phyloP scores from a whole-genome alignment of 2,113 vertebrate genomes.

The Cromileptes altivelis region DNA sequence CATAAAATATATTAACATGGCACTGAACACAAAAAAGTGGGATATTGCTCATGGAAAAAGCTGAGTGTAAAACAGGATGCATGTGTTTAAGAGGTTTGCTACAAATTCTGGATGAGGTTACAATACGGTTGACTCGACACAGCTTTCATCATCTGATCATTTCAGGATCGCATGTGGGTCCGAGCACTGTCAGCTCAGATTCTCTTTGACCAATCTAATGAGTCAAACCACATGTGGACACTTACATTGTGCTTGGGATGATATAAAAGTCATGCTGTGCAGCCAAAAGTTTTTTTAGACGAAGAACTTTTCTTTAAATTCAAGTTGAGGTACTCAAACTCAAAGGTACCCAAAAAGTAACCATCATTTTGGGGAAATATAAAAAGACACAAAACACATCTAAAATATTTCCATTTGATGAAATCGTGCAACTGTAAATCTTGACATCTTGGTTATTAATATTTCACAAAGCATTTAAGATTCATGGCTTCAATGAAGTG shows the following conservation, averaged over 20 bases:
- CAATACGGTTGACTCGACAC: background rate
- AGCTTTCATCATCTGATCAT: conserved; percentile 44
- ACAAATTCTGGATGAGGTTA: conserved; percentile 5
- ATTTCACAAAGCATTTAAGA: conserved; percentile 24
- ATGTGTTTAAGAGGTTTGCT: background rate
- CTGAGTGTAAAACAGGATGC: background rate
- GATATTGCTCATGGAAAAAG: background rate
- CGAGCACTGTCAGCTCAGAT: conserved; percentile 45
- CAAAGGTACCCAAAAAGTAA: background rate
- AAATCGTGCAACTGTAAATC: conserved; percentile 6
- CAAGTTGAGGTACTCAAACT: background rate
- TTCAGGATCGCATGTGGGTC: conserved; percentile 60
- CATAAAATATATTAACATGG: no score
- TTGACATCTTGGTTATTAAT: conserved; percentile 17
- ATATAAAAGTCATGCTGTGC: conserved; percentile 11
- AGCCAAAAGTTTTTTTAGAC: conserved; percentile 4
- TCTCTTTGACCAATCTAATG: conserved; percentile 11
- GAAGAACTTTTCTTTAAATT: conserved; percentile 24
- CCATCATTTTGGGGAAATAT: background rate
- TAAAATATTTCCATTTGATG: conserved; percentile 16
- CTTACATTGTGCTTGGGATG: background rate
- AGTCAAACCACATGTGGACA: conserved; percentile 22
- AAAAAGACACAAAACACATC: background rate
- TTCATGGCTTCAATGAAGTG: background rate
- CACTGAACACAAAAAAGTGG: background rate